Evolutionary conservation across 2,888 invertebrate species (phyloP), one percentile per base, ranked within the genome.

Genomic region (Seira ritae): DNA sequence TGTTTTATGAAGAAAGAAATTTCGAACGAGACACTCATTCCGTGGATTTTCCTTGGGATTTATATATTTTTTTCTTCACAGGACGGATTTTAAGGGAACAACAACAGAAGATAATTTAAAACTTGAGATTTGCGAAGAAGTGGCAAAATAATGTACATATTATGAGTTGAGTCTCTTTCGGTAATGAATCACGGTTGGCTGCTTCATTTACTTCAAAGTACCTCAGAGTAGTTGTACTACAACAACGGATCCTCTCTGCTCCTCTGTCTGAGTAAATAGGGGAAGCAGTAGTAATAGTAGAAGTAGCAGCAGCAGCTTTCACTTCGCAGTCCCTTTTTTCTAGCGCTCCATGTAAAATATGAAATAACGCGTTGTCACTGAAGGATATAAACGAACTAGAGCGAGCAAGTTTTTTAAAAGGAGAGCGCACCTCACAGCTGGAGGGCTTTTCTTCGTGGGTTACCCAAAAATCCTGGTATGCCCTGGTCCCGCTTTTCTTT

Each of bases 361-460:
- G 55, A 55, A 55, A 8, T 55, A 55, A 55, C 3, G 55, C 55
- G 55, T 55, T 55, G 55, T 55, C 55, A 55, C 15, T 55, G 55
- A 55, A 55, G 55, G 55, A 55, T 55, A 55, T 55, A 55, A 55
- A 55, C 55, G 55, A 55, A 55, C 55, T 55, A 55, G 55, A 55
- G 55, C 17, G 17, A 55, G 15, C 12, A 12, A 3, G 17, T 55
- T 55, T 55, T 55, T 55, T 55, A n/a, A 15, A 4, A 31, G 22
- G 31, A 31, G 67, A 22, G 31, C 23, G n/a, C 67, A 67, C n/a
- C 46, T 75, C 80, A 69, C 80, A 80, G 80, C 80, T 80, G 80
- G 80, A 75, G 80, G 80, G 80, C 70, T 80, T 75, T 55, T 62
- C 80, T 80, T 50, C 12, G 69, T 42, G 46, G 55, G 55, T 55